These are phyloP conservation scores for Anguilla japonica DNA, from an alignment of 2,113 vertebrate genomes.

Conservation along the genomic window DNA sequence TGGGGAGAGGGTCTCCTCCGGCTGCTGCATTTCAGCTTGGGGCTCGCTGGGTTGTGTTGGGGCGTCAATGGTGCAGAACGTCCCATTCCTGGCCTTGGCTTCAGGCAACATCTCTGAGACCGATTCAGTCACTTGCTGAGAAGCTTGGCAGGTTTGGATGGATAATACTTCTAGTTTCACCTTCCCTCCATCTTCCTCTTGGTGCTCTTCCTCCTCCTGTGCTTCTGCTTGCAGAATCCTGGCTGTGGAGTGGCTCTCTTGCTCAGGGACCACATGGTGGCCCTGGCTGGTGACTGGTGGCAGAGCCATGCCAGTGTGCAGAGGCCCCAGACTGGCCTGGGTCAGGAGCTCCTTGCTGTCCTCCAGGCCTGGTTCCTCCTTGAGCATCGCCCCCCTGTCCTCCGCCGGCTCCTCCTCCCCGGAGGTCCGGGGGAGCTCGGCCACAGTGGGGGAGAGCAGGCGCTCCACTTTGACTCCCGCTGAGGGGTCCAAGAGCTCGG, in stretches of 20 bases:
- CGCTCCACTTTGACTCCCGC: constrained; percentile 76
- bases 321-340: background rate
- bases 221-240: constrained; percentile 34
- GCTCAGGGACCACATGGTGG: constrained; percentile 35
- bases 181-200: constrained; percentile 59
- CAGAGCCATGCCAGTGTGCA: constrained; percentile 6
- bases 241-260: constrained; percentile 42
- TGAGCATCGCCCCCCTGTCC: constrained; percentile 38
- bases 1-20: background rate
- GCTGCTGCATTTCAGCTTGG: background rate
- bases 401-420: constrained; percentile 58
- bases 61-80: background rate
- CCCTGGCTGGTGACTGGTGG: constrained; percentile 23
- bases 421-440: constrained; percentile 61
- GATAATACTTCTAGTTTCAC: constrained; percentile 65
- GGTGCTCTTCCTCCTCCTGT: constrained; percentile 64
- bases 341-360: constrained; percentile 31
- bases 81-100: constrained; percentile 50
- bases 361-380: constrained; percentile 41
- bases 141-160: constrained; percentile 56
- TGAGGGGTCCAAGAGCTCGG: constrained; percentile 70
- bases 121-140: constrained; percentile 62
- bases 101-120: constrained; percentile 61
- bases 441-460: constrained; percentile 70
- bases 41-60: background rate